Evolutionary conservation across 2,113 vertebrate genomes (phyloP).

Genomic region (Poeciliopsis occidentalis): DNA sequence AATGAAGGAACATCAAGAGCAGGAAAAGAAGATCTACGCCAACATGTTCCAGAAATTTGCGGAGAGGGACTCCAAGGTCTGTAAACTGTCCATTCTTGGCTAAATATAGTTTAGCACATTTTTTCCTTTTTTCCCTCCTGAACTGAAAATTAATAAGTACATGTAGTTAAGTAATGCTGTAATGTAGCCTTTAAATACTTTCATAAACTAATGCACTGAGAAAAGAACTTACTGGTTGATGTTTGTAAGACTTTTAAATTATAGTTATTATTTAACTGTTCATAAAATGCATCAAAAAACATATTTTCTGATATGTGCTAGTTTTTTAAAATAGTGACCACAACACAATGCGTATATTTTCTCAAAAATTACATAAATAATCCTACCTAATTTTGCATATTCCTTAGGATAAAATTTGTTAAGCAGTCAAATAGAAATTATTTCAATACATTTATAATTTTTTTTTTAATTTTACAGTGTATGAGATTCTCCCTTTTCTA

Average conservation of each 20-base stretch:
- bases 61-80: slow-evolving; percentile 90
- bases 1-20: slow-evolving; percentile 91
- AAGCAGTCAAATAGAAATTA: background rate
- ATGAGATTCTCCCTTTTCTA: background rate
- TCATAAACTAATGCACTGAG: background rate
- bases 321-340: no score
- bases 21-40: slow-evolving; percentile 91
- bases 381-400: background rate
- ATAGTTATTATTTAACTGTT: background rate
- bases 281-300: background rate
- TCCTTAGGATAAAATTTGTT: background rate
- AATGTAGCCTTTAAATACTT: background rate
- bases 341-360: no score
- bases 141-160: background rate
- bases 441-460: background rate
- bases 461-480: background rate
- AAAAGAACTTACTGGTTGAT: background rate
- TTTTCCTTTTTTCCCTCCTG: background rate
- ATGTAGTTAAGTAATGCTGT: background rate
- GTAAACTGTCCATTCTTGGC: slow-evolving; percentile 27
- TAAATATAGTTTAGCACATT: slow-evolving; percentile 3
- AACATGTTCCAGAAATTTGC: slow-evolving; percentile 99
- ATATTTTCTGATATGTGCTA: background rate
- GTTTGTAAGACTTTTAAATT: background rate
- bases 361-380: no score